These are phyloP conservation scores for Petrolisthes cinctipes DNA, from an alignment of 2,888 invertebrate genomes.

Conservation along the genomic window DNA sequence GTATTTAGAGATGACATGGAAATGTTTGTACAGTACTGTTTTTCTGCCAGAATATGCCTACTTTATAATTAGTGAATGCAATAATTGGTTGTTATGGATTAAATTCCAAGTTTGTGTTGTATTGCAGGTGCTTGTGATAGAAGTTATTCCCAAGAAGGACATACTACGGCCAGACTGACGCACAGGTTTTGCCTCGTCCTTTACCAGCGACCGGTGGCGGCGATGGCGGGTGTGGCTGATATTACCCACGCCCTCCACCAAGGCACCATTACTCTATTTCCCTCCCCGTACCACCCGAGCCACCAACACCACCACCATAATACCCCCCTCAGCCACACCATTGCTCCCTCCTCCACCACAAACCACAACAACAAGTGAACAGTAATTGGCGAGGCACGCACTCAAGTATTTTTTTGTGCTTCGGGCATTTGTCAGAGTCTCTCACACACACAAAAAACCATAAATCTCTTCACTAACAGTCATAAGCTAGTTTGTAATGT, in stretches of 20 bases:
- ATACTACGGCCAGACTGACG: slow-evolving; percentile 64
- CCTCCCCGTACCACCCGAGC: no score
- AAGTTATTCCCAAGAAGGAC: slow-evolving; percentile 63
- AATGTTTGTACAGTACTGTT: no score
- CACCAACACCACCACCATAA: no score
- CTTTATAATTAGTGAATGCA: no score
- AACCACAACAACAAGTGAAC: neutral
- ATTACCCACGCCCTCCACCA: neutral
- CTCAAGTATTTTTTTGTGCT: neutral
- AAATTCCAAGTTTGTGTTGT: neutral
- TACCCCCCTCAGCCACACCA: neutral
- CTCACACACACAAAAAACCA: neutral
- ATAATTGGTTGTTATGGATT: no score
- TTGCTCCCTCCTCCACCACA: neutral
- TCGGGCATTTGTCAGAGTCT: neutral
- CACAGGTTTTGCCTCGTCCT: slow-evolving; percentile 45
- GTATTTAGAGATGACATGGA: no score
- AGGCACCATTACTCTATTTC: neutral
- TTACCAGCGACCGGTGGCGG: neutral
- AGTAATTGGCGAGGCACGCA: neutral
- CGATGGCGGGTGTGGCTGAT: neutral
- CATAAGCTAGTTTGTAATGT: neutral
- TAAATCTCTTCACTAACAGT: neutral
- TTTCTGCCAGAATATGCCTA: no score
- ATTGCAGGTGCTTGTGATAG: slow-evolving; percentile 60